Evolutionary conservation across 2,888 invertebrate genomes (phyloP).

Genomic region (Meganola albula): DNA sequence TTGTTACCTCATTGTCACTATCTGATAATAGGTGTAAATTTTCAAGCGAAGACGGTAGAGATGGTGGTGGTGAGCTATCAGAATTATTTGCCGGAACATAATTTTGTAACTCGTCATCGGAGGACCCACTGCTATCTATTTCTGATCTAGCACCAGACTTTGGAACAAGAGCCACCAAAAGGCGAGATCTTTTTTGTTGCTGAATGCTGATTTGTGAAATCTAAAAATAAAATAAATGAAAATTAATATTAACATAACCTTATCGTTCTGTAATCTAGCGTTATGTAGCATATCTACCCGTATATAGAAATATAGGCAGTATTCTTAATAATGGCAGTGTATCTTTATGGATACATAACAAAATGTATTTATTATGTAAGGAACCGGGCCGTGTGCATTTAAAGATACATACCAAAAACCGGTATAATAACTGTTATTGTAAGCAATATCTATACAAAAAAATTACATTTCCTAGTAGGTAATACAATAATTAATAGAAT

Average conservation of each 20-base stretch:
- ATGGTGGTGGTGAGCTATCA: slow-evolving; percentile 15
- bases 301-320: no score
- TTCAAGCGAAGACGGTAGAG: slow-evolving; percentile 13
- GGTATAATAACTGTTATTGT: neutral
- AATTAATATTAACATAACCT: neutral
- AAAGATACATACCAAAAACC: slow-evolving; percentile 3
- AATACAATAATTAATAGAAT: slow-evolving; percentile 4
- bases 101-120: slow-evolving; percentile 5
- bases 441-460: neutral
- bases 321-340: slow-evolving; percentile 1
- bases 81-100: slow-evolving; percentile 9
- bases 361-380: neutral
- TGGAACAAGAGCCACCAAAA: slow-evolving; percentile 12
- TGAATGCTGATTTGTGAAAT: slow-evolving; percentile 1
- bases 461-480: slow-evolving; percentile 3
- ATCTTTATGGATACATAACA: slow-evolving; percentile 1
- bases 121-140: slow-evolving; percentile 11
- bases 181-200: slow-evolving; percentile 9
- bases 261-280: no score
- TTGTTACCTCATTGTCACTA: slow-evolving; percentile 7
- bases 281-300: no score
- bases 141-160: slow-evolving; percentile 15
- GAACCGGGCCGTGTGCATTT: slow-evolving; percentile 4
- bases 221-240: neutral
- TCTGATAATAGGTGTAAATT: slow-evolving; percentile 7